These are phyloP conservation scores for Galerucella nymphaeae DNA, from an alignment of 2,888 invertebrate species.

Conservation along the genomic window DNA sequence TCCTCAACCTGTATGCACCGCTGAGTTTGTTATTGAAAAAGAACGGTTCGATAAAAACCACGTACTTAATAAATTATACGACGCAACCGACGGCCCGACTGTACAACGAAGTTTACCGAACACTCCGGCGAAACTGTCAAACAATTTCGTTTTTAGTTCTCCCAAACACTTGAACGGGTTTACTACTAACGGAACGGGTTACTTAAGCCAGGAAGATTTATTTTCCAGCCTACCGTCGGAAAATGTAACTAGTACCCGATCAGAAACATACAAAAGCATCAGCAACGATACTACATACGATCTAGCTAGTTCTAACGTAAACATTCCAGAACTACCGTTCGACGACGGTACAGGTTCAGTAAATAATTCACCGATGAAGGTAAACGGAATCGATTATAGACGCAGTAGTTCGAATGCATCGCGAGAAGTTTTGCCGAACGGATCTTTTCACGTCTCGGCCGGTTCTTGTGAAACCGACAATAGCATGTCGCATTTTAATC, in stretches of 20 bases:
- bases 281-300: constrained; percentile 53
- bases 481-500: constrained; percentile 53
- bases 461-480: constrained; percentile 28
- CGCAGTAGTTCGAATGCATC: neutral
- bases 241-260: constrained; percentile 49
- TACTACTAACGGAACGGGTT: constrained; percentile 43
- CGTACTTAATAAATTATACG: constrained; percentile 66
- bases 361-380: constrained; percentile 6
- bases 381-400: constrained; percentile 18
- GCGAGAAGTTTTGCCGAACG: neutral
- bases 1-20: constrained; percentile 63
- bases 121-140: constrained; percentile 23
- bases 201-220: constrained; percentile 52
- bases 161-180: constrained; percentile 33
- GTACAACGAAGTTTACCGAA: constrained; percentile 19
- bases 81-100: constrained; percentile 37
- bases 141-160: constrained; percentile 21
- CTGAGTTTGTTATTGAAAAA: constrained; percentile 68
- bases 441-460: neutral
- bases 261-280: constrained; percentile 55
- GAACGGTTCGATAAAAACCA: constrained; percentile 65
- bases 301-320: constrained; percentile 53
- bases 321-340: constrained; percentile 56
- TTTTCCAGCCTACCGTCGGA: constrained; percentile 55
- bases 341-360: constrained; percentile 45